Base-by-base conservation (phyloP, 2,888 invertebrate species). In the Drosophila meridiana region DNA sequence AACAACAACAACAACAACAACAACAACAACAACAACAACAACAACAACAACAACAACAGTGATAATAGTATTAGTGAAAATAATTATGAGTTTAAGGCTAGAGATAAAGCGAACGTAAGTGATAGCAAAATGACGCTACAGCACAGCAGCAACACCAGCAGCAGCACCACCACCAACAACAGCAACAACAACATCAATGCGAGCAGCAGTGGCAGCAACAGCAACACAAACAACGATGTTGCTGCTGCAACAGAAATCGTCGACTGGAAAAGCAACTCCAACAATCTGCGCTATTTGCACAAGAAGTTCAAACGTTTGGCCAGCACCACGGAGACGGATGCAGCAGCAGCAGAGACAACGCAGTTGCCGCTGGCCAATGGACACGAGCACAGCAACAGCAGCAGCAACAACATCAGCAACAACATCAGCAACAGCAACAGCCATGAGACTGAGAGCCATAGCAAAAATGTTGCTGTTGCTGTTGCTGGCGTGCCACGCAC, bases 281-380 rank as follows among this genome's bases (percentile, higher is more conserved):
- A 73, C 36, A 95, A 95, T 91, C 95, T 95, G 91, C 96, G 96
- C 93, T 98, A 98, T 94, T 95, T 97, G 93, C 98, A 98, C 93
- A 98, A 98, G 94, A 98, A 98, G 93, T 98, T 98, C 94, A 98
- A 98, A 94, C 97, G 97, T 93, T 95, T 97, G 94, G 97, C 96
- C 92, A 92, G 92, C 81, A 91, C 91, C 74, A 92, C 88, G 43
- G 92, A 92, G 71, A 76, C 53, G 58, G 73, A 64, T 73, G 80
- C 34, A 73, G 80, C 34, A 3, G 8, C 38, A 0, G 14, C 2
- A 56, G 85, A 80, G 3, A 0, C 50, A 76, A 66, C 90, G 36
- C 81, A 38, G 14, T 9, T 82, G 48, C 62, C 53, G 40, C 57
- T 66, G 45, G 62, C 58, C 38, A 74, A 73, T 38, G 78, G 69